These are phyloP conservation scores for Microtus montanus DNA, from an alignment of 2,113 vertebrate genomes.

Conservation along the genomic window DNA sequence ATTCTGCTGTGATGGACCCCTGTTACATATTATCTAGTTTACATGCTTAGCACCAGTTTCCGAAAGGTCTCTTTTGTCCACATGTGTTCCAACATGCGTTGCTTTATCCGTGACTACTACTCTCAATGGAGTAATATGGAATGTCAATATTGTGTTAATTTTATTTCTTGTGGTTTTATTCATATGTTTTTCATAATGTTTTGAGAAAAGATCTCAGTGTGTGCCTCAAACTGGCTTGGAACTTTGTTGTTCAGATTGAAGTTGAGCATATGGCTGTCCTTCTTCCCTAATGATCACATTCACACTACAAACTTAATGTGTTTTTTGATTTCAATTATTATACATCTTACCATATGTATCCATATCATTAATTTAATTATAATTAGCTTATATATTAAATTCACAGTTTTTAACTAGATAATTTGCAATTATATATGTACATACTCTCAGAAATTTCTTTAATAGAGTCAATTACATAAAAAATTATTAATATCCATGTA, in stretches of 20 bases:
- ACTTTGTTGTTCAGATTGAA: not conserved
- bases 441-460: not conserved
- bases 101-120: not conserved
- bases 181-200: not conserved
- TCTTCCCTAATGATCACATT: not conserved
- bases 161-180: not conserved
- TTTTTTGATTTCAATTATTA: conserved; percentile 6
- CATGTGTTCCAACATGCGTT: not conserved
- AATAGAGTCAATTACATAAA: not conserved
- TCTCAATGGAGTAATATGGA: not conserved
- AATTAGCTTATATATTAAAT: not conserved
- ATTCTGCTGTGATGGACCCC: not conserved
- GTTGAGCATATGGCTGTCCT: not conserved
- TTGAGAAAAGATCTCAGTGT: not conserved
- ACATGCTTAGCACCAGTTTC: not conserved
- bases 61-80: not conserved
- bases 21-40: not conserved
- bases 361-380: not conserved
- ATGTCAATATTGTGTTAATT: not conserved
- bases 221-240: not conserved
- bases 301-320: not conserved
- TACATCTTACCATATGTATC: not conserved
- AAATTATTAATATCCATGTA: not conserved
- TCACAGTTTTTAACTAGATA: not conserved
- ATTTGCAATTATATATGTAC: not conserved